Evolutionary conservation across 1,140 invertebrate genomes (phyloP), one percentile per base, ranked within the genome.

Genomic region (Onthophagus taurus): DNA sequence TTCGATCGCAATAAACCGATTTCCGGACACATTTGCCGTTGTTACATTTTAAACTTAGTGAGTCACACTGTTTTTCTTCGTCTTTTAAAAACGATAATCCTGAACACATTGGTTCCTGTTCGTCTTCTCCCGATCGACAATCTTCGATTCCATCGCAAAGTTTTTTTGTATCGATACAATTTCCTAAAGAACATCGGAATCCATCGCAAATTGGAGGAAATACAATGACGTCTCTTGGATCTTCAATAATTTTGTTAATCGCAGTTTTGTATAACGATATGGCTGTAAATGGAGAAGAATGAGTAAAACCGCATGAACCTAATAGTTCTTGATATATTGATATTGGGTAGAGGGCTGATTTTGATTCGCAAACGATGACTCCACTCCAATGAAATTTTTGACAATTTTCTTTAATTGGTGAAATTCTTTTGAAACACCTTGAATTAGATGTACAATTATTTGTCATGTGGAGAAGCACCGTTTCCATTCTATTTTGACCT

Each of bases 101-200:
- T 2, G 19, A 16, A 52, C 81, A 84, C 4, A 71, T 56, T 37
- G 64, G 47, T 16, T 51, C 36, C 4, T 67, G 58, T 60, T 86
- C 83, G 53, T 86, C 83, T 8, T 61, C 65, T 12, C 68, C 72
- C 51, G 80, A 75, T 55, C 77, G 70, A 64, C 89, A 93, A 50
- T 91, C 74, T 0, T 54, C 55, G 31, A 77, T 63, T 0, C 78
- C 80, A 58, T 92, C 74, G 56, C 86, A 90, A 18, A 85, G 64
- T 37, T 73, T 67, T 4, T 65, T 42, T 29, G 69, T 63, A 1
- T 72, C 51, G 16, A 90, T 54, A 61, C 87, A 91, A 31, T 75
- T 58, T 0, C 87, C 86, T 24, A 80, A 64, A 14, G 67, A 59
- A 63, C 87, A 92, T 38, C 80, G 67, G n/a, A 72, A 54, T 1